Conservation (phyloP, 1,140 invertebrate species). For the Lycorma delicatula region DNA sequence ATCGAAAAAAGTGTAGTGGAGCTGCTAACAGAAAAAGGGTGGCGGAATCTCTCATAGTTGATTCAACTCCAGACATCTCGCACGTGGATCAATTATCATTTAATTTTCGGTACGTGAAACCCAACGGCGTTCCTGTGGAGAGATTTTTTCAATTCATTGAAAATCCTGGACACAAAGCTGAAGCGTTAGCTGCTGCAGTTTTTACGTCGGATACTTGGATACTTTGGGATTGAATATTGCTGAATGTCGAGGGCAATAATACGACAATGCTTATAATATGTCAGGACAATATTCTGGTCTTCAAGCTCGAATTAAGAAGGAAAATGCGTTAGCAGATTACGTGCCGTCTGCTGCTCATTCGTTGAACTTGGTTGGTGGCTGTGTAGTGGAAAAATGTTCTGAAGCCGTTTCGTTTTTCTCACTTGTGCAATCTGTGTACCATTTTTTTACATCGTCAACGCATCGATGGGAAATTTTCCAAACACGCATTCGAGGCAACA, state of each 20-base stretch:
- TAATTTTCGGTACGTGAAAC: constrained; percentile 26
- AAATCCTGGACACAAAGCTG: constrained; percentile 5
- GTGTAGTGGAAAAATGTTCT: constrained; percentile 29
- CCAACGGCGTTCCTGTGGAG: neutral
- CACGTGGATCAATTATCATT: constrained; percentile 28
- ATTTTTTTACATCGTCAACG: neutral
- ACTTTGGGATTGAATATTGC: constrained; percentile 12
- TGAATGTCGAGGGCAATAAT: constrained; percentile 26
- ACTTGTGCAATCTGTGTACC: neutral
- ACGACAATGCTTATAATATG: constrained; percentile 30
- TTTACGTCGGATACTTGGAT: constrained; percentile 9
- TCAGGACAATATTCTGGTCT: constrained; percentile 27
- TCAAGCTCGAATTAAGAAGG: constrained; percentile 31
- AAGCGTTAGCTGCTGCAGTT: constrained; percentile 9
- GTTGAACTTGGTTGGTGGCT: constrained; percentile 30
- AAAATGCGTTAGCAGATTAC: constrained; percentile 26
- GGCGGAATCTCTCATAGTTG: constrained; percentile 29
- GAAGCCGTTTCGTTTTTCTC: neutral
- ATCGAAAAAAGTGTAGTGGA: too few species aligned
- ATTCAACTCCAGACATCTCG: constrained; percentile 29
- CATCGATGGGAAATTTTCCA: neutral
- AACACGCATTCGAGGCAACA: too few species aligned
- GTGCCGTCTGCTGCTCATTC: constrained; percentile 32
- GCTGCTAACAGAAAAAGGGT: too few species aligned
- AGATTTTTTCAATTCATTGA: constrained; percentile 8